Conservation (phyloP, 2,113 vertebrate species). For the Rhabdomys dilectus region DNA sequence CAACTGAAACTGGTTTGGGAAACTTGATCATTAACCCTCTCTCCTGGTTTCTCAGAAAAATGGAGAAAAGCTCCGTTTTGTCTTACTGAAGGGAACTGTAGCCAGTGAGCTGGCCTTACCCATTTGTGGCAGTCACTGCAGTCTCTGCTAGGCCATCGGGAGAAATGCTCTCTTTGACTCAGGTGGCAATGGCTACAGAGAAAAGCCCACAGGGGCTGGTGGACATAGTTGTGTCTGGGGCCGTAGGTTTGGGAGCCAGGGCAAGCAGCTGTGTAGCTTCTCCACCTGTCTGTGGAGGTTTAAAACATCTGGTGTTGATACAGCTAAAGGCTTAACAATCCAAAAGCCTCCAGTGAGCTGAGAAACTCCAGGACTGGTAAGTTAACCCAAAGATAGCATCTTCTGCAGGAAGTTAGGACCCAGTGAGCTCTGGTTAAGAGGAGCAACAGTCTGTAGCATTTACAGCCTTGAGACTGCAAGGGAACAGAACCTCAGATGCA, state of each 20-base stretch:
- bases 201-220: not conserved
- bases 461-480: not conserved
- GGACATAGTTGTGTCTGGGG: not conserved
- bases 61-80: not conserved
- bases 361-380: not conserved
- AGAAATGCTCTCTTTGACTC: not conserved
- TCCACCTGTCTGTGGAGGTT: not conserved
- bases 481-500: not conserved
- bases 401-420: not conserved
- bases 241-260: not conserved
- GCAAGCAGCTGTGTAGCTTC: not conserved
- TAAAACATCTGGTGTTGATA: not conserved
- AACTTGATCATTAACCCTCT: not conserved
- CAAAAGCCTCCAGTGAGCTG: not conserved
- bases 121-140: not conserved
- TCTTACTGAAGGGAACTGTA: not conserved
- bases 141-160: not conserved
- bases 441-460: not conserved
- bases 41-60: not conserved
- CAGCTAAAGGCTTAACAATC: not conserved
- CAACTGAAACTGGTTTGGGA: not conserved
- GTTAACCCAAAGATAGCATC: too few species aligned
- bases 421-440: not conserved
- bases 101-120: not conserved
- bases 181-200: not conserved